Conservation (phyloP, 2,113 vertebrate species). For the Boleophthalmus pectinirostris region DNA sequence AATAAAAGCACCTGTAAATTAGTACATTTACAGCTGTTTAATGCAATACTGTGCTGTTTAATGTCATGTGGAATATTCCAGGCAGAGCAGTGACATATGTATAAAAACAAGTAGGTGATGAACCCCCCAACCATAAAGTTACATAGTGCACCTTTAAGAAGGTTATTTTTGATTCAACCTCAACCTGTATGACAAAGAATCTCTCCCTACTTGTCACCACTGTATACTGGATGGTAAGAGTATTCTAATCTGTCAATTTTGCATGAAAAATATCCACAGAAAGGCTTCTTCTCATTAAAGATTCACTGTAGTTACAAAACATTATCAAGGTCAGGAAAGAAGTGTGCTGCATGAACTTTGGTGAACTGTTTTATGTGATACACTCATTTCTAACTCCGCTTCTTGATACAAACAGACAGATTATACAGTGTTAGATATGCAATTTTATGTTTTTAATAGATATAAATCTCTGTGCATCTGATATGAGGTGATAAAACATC, state of each 20-base stretch:
- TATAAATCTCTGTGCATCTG: conserved; percentile 14
- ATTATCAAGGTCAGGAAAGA: not conserved
- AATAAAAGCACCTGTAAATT: too few species aligned
- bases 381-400: not conserved
- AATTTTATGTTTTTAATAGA: conserved; percentile 1
- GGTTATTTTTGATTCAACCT: too few species aligned
- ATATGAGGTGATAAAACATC: conserved; percentile 54
- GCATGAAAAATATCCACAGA: not conserved
- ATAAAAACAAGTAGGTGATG: too few species aligned
- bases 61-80: too few species aligned
- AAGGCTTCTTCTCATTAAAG: not conserved
- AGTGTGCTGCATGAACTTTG: not conserved
- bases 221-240: not conserved
- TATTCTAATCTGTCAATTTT: not conserved
- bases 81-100: too few species aligned
- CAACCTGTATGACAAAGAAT: too few species aligned
- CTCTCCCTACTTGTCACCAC: too few species aligned
- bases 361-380: not conserved
- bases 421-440: not conserved
- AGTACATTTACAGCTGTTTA: too few species aligned
- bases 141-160: too few species aligned
- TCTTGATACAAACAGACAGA: not conserved
- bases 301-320: conserved; percentile 1
- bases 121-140: too few species aligned
- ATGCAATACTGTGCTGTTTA: too few species aligned